A percentile compares a stretch with the other conserved stretches of the same genome.
Evolutionary conservation across 2,113 vertebrate genomes (phyloP).

Genomic region (human): GRCh38 chrX:15784001-15784500

Average conservation of each 20-base stretch:
- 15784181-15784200: neutral
- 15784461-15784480: conserved; percentile 17
- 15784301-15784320: neutral
- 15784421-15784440: conserved; percentile 2
- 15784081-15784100: too few relatives aligned
- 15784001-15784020: too few relatives aligned
- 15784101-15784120: too few relatives aligned
- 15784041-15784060: too few relatives aligned
- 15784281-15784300: neutral
- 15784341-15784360: neutral
- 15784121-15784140: too few relatives aligned
- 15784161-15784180: too few relatives aligned
- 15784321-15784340: conserved; percentile 41
- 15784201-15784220: conserved; percentile 11
- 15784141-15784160: too few relatives aligned
- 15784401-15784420: conserved; percentile 13
- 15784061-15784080: too few relatives aligned
- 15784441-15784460: conserved; percentile 5
- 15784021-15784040: too few relatives aligned
- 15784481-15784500: neutral
- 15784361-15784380: neutral
- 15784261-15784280: neutral
- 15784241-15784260: conserved; percentile 52
- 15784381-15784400: conserved; percentile 24
- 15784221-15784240: conserved; percentile 6